Evolutionary conservation across 64 coral and sea anemone genomes (phyloP), one percentile per base, ranked within the genome.

Genomic region (Hydrozoanthus tunicans): DNA sequence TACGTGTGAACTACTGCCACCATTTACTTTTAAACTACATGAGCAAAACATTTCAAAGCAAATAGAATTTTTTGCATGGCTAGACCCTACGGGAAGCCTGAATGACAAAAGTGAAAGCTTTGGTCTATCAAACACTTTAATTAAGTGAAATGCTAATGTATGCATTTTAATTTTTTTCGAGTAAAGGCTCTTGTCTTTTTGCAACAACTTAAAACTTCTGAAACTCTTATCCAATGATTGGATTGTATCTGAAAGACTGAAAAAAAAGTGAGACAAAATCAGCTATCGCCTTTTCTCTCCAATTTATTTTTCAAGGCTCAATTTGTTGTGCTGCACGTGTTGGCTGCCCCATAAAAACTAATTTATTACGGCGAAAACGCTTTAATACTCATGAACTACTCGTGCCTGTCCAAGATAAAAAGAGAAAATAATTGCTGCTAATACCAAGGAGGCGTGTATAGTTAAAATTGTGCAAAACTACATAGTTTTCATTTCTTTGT

Each of bases 401-500:
- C 32, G 32, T 43, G 32, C 32, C 32, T 43, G 32, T 43, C 32
- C 32, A 43, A 43, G 32, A 1, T 43, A 43, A 43, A 43, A 43
- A 43, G 0, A 43, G 0, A 43, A 43, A 43, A 43, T 43, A 43
- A 43, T 43, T 43, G 32, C 32, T 43, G 32, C 32, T 43, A 43
- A 43, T 43, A 43, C 32, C 32, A 43, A 1, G 32, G 32, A 43
- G 32, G 32, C 2, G 32, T 2, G 32, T 5, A n/a, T n/a, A 5
- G 6, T 70, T 74, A 24, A 51, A 51, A 51, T 10, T 12, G 24
- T 75, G 3, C 43, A 4, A 75, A 8, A 53, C 7, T 53, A 75
- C 43, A 75, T 75, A 75, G 72, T 75, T 75, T 12, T 75, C 72
- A 51, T 75, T 75, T 43, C 32, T 43, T 75, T 20, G 52, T 52